Base-by-base conservation (phyloP, 2,113 vertebrate species). In the Eulemur rufifrons region DNA sequence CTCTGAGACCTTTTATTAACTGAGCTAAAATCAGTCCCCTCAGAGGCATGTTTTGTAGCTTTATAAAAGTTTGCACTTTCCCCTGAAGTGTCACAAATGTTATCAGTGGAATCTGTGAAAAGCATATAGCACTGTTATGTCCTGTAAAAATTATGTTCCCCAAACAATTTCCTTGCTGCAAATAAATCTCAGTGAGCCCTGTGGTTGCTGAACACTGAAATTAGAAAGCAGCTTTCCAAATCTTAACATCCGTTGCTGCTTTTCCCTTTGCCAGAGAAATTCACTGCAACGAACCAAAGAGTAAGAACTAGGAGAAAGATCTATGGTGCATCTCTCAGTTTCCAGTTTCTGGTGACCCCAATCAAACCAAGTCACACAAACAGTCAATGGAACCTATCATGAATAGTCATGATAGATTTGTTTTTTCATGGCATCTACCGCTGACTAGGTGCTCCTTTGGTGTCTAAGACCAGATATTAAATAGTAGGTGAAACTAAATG, bases 71-170 rank as follows among this genome's bases (percentile, higher is more conserved):
- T 93, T 92, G 69, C 42, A 84, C 89, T 87, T 96, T 94, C 82
- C 73, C 80, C 95, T 21, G 45, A 94, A 50, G 52, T 81, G 88
- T 93, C 96, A 96, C 93, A 95, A 96, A 84, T 95, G 89, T 94
- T 96, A 97, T 97, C 89, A 77, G 64, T 63, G 34, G 52, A 77
- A 91, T 37, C 86, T 68, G 45, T 94, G 96, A 93, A 95, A 97
- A 94, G 78, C 59, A 27, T 34, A 66, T 45, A 95, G 74, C 8
- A 5, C 56, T 95, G 86, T 94, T 89, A 93, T 68, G 42, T 96
- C 80, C 80, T 97, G 39, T 94, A 93, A 97, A 96, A 96, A 95
- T 87, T 96, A 91, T 95, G 82, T 94, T 97, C 91, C 78, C 93
- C 89, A 94, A 95, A 96, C 86, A 95, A 82, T 93, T 95, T 96